Conservation (phyloP, 2,797 vertebrate genomes). For the Spondyliosoma cantharus region DNA sequence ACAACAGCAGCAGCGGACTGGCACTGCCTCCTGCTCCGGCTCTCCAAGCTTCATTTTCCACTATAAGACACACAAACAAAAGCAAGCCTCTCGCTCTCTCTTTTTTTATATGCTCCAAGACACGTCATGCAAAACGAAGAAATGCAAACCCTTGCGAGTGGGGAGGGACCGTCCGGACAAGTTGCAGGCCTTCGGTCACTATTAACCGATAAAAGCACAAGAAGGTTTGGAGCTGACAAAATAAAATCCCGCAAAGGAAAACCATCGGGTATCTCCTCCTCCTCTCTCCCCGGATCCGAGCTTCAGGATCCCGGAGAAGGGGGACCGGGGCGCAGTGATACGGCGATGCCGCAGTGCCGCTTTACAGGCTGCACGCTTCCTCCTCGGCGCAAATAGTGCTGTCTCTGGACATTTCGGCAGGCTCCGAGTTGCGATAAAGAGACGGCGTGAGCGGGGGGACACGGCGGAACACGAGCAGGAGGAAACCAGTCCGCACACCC, state of each 20-base stretch:
- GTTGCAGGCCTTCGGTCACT: conserved; percentile 83
- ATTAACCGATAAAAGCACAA: conserved; percentile 73
- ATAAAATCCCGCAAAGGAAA: conserved; percentile 82
- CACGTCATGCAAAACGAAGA: conserved; percentile 88
- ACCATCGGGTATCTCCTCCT: conserved; percentile 76
- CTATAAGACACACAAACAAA: conserved; percentile 84
- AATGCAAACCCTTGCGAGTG: conserved; percentile 87
- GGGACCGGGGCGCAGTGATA: conserved; percentile 87
- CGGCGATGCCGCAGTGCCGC: conserved; percentile 88
- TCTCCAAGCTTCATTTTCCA: conserved; percentile 81
- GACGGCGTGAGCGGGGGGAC: fast-evolving
- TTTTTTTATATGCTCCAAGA: conserved; percentile 77
- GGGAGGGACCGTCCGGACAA: conserved; percentile 81
- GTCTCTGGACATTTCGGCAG: conserved; percentile 31
- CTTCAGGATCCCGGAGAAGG: conserved; percentile 85
- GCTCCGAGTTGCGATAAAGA: not conserved
- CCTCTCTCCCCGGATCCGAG: conserved; percentile 80
- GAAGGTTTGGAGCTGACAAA: conserved; percentile 79
- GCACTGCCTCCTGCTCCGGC: conserved; percentile 82
- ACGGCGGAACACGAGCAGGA: fast-evolving
- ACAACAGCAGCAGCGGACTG: conserved; percentile 81
- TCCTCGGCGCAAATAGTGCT: conserved; percentile 87
- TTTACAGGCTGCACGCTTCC: conserved; percentile 86
- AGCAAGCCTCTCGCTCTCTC: conserved; percentile 76
- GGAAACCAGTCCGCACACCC: not conserved